Base-by-base conservation (phyloP, 2,113 vertebrate genomes). In the Scomber scombrus region DNA sequence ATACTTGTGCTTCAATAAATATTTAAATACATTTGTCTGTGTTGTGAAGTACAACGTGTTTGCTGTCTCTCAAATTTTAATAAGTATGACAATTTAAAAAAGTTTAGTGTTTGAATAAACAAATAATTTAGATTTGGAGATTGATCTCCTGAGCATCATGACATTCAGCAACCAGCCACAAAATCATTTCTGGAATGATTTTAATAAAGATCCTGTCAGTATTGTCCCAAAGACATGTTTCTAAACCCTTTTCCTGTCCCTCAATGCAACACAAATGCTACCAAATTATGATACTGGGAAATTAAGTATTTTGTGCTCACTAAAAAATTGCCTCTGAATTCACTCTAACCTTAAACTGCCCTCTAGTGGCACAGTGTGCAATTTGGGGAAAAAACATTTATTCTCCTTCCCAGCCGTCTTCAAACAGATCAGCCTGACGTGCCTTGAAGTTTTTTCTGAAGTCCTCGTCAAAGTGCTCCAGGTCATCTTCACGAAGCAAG, bases 391-490 rank as follows among this genome's bases (percentile, higher is more conserved):
- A n/a, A 64, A 82, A 84, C 18, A 13, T n/a, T 78, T 76, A 90
- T 23, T 80, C 71, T 3, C 67, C 86, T 14, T 81, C 85, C 95
- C 91, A 95, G 29, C 77, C 85, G 15, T 95, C 91, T 51, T 93
- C 94, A 50, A 88, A 73, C 0, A 72, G 19, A 21, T 95, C 89
- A 0, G 66, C 78, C 60, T 81, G 85, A 34, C 81, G 91, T 84
- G 93, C 92, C 84, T 94, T 91, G 65, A 96, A 98, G 7, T 88
- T 94, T 81, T 95, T 90, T 78, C 80, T 95, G 73, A 98, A 98
- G 47, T 96, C 95, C 84, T 98, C 96, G 62, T 97, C 97, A 85
- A 98, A 97, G 91, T 96, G 92, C 47, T 96, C 78, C 52, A 98
- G 84, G 68, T 99, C 97, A 0, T 95, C 94, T 79, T 97, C 94